Evolutionary conservation across 2,113 vertebrate species (phyloP).

Genomic region (Nannospalax galili): DNA sequence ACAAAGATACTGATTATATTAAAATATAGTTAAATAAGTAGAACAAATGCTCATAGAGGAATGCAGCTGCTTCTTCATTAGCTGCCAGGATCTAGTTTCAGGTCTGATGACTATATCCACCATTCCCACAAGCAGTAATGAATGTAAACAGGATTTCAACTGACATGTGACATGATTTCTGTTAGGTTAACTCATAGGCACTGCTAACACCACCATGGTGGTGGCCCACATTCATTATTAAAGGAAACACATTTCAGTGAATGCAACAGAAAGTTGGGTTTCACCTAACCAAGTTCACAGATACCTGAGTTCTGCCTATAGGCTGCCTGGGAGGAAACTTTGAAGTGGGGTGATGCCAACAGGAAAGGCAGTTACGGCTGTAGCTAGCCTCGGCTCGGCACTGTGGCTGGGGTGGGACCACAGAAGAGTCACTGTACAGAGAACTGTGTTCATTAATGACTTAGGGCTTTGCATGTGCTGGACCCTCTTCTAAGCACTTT

Average conservation of each 20-base stretch:
- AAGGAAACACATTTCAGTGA: not conserved
- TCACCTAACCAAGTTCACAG: not conserved
- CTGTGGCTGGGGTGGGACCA: not conserved
- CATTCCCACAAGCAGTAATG: not conserved
- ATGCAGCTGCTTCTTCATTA: not conserved
- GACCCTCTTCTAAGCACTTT: not conserved
- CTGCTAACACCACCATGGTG: not conserved
- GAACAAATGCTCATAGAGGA: not conserved
- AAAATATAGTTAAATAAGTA: not conserved
- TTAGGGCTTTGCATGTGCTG: rapidly evolving
- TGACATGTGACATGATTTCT: not conserved
- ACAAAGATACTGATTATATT: not conserved
- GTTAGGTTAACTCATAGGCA: not conserved
- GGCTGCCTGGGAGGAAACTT: not conserved
- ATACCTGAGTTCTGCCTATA: not conserved
- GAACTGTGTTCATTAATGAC: not conserved
- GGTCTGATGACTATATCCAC: not conserved
- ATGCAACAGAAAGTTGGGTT: not conserved
- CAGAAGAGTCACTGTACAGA: not conserved
- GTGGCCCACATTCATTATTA: not conserved
- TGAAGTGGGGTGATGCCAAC: not conserved
- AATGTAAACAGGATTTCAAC: not conserved
- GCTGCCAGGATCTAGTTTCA: not conserved
- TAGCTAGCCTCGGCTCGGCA: not conserved
- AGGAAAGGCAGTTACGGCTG: too few relatives aligned